These are phyloP conservation scores for Malacoctenus gilli DNA, from an alignment of 2,797 vertebrate genomes.

Conservation along the genomic window DNA sequence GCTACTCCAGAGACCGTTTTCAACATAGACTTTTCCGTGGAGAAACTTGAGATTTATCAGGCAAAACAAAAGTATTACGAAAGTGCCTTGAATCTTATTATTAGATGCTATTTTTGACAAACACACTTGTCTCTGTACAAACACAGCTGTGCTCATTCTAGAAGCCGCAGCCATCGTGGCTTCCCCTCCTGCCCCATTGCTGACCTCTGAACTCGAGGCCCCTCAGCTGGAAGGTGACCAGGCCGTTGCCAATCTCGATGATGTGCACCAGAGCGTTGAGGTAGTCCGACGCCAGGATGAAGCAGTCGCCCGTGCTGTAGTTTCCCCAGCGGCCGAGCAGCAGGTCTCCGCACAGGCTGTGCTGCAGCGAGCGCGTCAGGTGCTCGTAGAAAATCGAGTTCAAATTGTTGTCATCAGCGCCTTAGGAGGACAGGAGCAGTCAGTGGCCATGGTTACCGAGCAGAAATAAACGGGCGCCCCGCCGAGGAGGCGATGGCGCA, in stretches of 20 bases:
- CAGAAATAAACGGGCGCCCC: neutral
- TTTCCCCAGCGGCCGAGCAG: conserved; percentile 96
- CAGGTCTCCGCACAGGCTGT: conserved; percentile 95
- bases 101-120: no score
- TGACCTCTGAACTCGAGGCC: conserved; percentile 99
- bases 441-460: neutral
- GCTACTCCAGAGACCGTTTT: neutral
- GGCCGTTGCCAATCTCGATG: conserved; percentile 96
- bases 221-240: conserved; percentile 96
- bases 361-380: conserved; percentile 96
- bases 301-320: conserved; percentile 96
- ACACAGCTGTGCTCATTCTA: conserved; percentile 10
- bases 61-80: no score
- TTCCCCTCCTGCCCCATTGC: conserved; percentile 21
- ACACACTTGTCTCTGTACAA: conserved; percentile 8
- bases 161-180: conserved; percentile 2
- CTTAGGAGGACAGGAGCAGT: conserved; percentile 62
- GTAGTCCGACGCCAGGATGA: conserved; percentile 99
- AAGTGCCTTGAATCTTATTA: no score
- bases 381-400: conserved; percentile 99
- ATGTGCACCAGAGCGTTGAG: conserved; percentile 98
- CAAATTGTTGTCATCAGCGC: conserved; percentile 97
- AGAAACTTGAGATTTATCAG: no score
- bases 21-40: neutral
- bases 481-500: neutral